Evolutionary conservation across 2,113 vertebrate species (phyloP).

Genomic region (Fregata magnificens): DNA sequence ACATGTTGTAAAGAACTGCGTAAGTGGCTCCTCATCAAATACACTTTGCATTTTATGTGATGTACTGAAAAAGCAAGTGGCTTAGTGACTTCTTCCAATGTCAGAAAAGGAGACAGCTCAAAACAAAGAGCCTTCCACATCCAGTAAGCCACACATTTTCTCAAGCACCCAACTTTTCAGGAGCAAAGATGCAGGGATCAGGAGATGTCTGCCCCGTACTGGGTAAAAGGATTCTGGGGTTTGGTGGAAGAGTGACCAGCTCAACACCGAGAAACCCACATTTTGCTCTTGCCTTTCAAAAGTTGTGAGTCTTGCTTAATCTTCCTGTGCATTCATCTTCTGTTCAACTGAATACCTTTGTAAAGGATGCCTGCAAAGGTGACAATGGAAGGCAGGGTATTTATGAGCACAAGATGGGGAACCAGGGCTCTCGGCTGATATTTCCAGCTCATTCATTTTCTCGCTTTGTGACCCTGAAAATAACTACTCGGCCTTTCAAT

Average conservation of each 20-base stretch:
- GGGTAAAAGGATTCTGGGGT: background rate
- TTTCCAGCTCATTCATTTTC: background rate
- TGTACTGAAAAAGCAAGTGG: constrained; percentile 11
- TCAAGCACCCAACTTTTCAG: fast-evolving
- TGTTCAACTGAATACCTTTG: fast-evolving
- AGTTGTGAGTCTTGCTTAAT: background rate
- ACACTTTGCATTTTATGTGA: constrained; percentile 45
- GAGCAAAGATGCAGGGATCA: background rate
- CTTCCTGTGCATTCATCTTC: no score
- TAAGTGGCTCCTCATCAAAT: constrained; percentile 41
- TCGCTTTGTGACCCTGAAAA: background rate
- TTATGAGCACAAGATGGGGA: background rate
- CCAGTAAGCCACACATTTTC: fast-evolving
- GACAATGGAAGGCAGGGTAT: background rate
- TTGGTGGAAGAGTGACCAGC: no score
- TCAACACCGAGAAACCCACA: background rate
- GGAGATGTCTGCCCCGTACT: background rate
- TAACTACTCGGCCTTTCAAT: background rate
- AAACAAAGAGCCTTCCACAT: background rate
- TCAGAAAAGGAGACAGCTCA: background rate
- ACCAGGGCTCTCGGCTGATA: background rate
- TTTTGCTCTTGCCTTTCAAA: background rate
- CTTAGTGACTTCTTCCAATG: constrained; percentile 10
- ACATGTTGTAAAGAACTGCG: background rate
- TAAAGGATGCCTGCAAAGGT: background rate